Percentiles rank a stretch among this genome's conserved stretches.
Conservation (phyloP, 2,888 invertebrate genomes). For the Ophion ventricosus region DNA sequence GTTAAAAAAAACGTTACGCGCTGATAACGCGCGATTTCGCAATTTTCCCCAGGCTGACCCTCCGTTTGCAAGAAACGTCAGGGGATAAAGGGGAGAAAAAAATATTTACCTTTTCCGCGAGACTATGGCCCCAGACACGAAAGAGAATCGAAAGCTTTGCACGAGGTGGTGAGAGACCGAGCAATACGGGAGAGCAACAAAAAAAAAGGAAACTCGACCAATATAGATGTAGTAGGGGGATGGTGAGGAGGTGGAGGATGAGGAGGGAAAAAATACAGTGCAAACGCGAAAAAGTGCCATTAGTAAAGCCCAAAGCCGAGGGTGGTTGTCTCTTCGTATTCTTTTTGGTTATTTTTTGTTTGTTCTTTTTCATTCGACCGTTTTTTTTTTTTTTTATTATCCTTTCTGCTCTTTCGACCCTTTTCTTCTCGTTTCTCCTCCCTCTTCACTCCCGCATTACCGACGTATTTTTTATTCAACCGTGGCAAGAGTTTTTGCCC, state of each 20-base stretch:
- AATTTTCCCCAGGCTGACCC: neutral
- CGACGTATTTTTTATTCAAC: neutral
- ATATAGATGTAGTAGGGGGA: slow-evolving; percentile 15
- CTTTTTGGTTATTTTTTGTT: slow-evolving; percentile 29
- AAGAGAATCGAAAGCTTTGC: slow-evolving; percentile 8
- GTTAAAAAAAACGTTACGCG: neutral
- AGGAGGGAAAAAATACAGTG: slow-evolving; percentile 37
- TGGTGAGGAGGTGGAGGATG: neutral
- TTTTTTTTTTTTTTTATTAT: slow-evolving; percentile 31
- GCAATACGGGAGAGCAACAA: slow-evolving; percentile 25
- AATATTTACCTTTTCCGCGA: slow-evolving; percentile 42
- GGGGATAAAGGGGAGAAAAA: slow-evolving; percentile 1
- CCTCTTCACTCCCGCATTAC: neutral
- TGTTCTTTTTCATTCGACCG: slow-evolving; percentile 26
- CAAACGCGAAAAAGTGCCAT: slow-evolving; percentile 61
- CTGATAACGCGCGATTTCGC: neutral
- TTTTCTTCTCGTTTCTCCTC: neutral
- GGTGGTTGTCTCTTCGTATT: slow-evolving; percentile 29
- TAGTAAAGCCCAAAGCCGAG: slow-evolving; percentile 55
- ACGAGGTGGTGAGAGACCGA: slow-evolving; percentile 16
- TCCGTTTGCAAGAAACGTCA: neutral
- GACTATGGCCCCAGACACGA: slow-evolving; percentile 9
- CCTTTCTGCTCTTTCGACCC: slow-evolving; percentile 20
- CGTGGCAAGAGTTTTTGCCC: too few species aligned
- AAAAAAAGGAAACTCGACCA: slow-evolving; percentile 31